Evolutionary conservation across 2,888 invertebrate species (phyloP).

Genomic region (Synanthedon vespiformis): DNA sequence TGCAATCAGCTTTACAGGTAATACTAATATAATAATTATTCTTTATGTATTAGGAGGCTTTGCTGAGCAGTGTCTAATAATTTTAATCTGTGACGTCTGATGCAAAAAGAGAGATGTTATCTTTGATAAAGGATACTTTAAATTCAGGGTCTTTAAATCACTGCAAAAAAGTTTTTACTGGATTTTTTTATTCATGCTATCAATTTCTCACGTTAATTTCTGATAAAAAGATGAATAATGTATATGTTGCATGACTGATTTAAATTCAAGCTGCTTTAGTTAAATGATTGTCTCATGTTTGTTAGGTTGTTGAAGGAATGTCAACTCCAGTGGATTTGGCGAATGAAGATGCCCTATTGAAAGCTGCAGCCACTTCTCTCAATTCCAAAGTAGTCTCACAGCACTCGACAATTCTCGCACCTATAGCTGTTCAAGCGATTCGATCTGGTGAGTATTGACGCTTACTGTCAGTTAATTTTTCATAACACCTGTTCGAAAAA

Average conservation of each 20-base stretch:
- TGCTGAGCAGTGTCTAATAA: too few species aligned
- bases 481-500: too few species aligned
- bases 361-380: slow-evolving; percentile 96
- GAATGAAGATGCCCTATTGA: slow-evolving; percentile 88
- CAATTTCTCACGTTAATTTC: too few species aligned
- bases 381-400: slow-evolving; percentile 99
- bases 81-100: too few species aligned
- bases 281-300: not conserved
- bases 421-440: slow-evolving; percentile 97
- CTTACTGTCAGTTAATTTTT: not conserved
- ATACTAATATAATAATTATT: slow-evolving; percentile 4
- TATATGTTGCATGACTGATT: too few species aligned
- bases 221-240: too few species aligned
- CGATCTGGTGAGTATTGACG: slow-evolving; percentile 74
- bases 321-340: slow-evolving; percentile 86
- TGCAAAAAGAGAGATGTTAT: too few species aligned
- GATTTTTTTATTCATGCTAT: too few species aligned
- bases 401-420: slow-evolving; percentile 94
- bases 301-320: slow-evolving; percentile 87
- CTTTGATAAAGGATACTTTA: too few species aligned
- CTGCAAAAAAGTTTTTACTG: too few species aligned
- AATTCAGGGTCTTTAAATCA: too few species aligned
- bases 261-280: too few species aligned
- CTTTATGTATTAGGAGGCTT: not conserved
- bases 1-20: slow-evolving; percentile 78